Base-by-base conservation (phyloP, 2,797 vertebrate genomes). In the Malacoraja senta region DNA sequence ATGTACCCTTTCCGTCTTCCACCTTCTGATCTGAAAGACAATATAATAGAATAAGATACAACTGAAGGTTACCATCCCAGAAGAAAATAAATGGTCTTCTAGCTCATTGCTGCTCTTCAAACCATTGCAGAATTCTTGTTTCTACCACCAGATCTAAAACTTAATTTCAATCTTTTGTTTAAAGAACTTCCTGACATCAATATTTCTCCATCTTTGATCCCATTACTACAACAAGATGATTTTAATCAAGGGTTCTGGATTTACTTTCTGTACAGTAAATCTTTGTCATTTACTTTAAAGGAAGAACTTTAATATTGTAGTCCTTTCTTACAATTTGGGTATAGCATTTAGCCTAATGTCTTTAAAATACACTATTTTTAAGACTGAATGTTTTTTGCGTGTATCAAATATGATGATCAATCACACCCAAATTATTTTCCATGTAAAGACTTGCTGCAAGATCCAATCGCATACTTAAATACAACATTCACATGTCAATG, bases 1-100 rank as follows among this genome's bases (percentile, higher is more conserved):
- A 99, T 99, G 95, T 99, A 99, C 93, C 99, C 99, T 13, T 98
- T 97, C 93, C 98, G 96, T 35, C 97, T 96, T 93, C 99, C 99
- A 94, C 98, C 99, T 95, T 98, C 98, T 0, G 97, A 96, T 96
- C 99, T 99, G 95, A 44, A 94, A 77, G 93, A 90, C 93, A 4
- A 94, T 53, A 53, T 53, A 53, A 53, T 53, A 53, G 44, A 12
- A 44, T 38, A 44, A n/a, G 8, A 61, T 29, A 84, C 26, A 84
- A 61, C 29, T n/a, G 53, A 84, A 61, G 81, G 29, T 84, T 15
- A 61, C 24, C 53, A n/a, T 29, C 29, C 24, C 10, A 84, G 81
- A 84, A 26, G 58, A 84, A 83, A 61, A 84, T 24, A 4, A 3
- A 29, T 29, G 6, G 15, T 26, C 9, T 2, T 61, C 53, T 6